Evolutionary conservation across 2,888 invertebrate genomes (phyloP).

Genomic region (Hoplodrina ambigua): DNA sequence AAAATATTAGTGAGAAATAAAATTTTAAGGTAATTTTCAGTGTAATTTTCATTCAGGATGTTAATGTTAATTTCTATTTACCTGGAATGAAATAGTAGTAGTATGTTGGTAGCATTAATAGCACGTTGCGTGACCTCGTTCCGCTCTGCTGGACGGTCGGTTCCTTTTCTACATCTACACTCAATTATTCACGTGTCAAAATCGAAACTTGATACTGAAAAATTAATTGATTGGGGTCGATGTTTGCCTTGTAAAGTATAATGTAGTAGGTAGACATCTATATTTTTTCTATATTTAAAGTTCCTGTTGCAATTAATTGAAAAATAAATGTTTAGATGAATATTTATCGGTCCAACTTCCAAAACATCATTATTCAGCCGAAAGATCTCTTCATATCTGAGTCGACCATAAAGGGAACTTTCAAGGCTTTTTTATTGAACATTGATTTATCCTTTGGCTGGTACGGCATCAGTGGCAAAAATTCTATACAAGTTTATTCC

Average conservation of each 20-base stretch:
- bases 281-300: not conserved
- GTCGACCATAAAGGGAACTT: too few species aligned
- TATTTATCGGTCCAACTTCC: too few species aligned
- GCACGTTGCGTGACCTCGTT: slow-evolving; percentile 45
- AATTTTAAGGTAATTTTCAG: slow-evolving; percentile 37
- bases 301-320: too few species aligned
- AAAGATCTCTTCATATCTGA: too few species aligned
- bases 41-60: slow-evolving; percentile 56
- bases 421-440: too few species aligned
- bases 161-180: slow-evolving; percentile 17
- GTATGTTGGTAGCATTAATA: slow-evolving; percentile 25
- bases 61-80: slow-evolving; percentile 39
- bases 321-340: too few species aligned
- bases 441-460: too few species aligned
- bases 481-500: too few species aligned
- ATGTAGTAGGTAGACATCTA: not conserved
- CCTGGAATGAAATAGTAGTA: slow-evolving; percentile 42
- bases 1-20: slow-evolving; percentile 17
- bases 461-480: too few species aligned
- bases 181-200: slow-evolving; percentile 21
- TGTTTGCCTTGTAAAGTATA: too few species aligned
- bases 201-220: slow-evolving; percentile 32
- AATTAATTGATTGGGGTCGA: not conserved
- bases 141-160: slow-evolving; percentile 24
- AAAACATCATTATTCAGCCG: too few species aligned